Base-by-base conservation (phyloP, 2,113 vertebrate genomes). In the Promerops cafer region DNA sequence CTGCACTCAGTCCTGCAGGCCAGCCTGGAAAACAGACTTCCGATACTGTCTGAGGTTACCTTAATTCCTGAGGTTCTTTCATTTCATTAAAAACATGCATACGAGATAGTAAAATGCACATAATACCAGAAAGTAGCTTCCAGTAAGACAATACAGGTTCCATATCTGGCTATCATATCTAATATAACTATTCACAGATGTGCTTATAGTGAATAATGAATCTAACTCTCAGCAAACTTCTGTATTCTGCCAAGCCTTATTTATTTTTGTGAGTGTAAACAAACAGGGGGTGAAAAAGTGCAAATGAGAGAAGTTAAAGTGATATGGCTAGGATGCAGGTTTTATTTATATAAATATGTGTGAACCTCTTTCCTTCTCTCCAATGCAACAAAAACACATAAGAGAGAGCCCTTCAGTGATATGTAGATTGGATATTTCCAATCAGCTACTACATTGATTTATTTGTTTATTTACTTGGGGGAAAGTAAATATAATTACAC, bases 61-160 rank as follows among this genome's bases (percentile, higher is more conserved):
- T 72, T n/a, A 65, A 78, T 54, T 89, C 42, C 45, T 50, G 37
- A 83, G 4, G 10, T n/a, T 69, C 35, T 70, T 65, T 28, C 59
- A 28, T 26, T 59, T 28, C 50, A 66, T 19, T 33, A 91, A 52
- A 61, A 17, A 59, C 17, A 16, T 1, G 2, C 2, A 31, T 8
- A 30, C 0, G 1, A 53, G 53, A 60, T 7, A 68, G 23, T 2
- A 75, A 53, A 68, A 31, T 1, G 5, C 18, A 63, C 2, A 20
- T 5, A 50, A 17, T 6, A 7, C 17, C 23, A 61, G 27, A 53
- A 86, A 57, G 37, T 4, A 76, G 14, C 24, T 93, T 57, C 49
- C 42, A 56, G 31, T 31, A 57, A 61, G 42, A 44, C 26, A 39
- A 45, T 33, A 16, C 1, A 68, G 5, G 16, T 56, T 63, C 69